Base-by-base conservation (phyloP, 2,797 vertebrate species). In the Karalla daura region DNA sequence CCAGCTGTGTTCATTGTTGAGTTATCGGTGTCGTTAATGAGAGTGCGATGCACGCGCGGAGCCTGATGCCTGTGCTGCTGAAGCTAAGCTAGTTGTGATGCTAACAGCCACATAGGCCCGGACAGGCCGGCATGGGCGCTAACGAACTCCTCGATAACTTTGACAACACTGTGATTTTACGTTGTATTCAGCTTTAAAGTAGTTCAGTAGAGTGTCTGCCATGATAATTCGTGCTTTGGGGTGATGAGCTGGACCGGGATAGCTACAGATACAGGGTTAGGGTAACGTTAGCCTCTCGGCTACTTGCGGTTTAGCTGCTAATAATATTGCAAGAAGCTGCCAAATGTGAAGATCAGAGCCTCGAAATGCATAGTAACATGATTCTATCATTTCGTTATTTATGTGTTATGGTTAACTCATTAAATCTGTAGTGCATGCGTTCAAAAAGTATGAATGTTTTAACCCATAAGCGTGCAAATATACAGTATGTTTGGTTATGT, bases 81-180 rank as follows among this genome's bases (percentile, higher is more conserved):
- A 44, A 55, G 74, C 63, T 47, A 53, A 35, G 73, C 66, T 83
- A 86, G 50, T 61, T 49, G 6, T 28, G 37, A 74, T 74, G 68
- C 37, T 46, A 43, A 11, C 35, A 50, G 40, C 43, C 18, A 17
- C 14, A 24, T 0, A 41, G 73, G 84, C 75, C 85, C 28, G 14
- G 37, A 37, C 49, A 52, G 68, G 60, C 52, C 75, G 2, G n/a
- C 32, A 28, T 67, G 33, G 8, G 9, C 10, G 64, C 52, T 51
- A 23, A 49, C 14, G 17, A 66, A 69, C 40, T 64, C 32, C 7
- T 23, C 2, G 0, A 10, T 53, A 53, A 71, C 56, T 70, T 50
- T 46, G 1, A 12, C 58, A 64, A 60, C 35, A 37, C 14, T 2
- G 1, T 7, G 18, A 1, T 37, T n/a, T 51, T 8, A 4, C 25